Evolutionary conservation across 2,888 invertebrate genomes (phyloP).

Genomic region (Stenoptilia bipunctidactyla): DNA sequence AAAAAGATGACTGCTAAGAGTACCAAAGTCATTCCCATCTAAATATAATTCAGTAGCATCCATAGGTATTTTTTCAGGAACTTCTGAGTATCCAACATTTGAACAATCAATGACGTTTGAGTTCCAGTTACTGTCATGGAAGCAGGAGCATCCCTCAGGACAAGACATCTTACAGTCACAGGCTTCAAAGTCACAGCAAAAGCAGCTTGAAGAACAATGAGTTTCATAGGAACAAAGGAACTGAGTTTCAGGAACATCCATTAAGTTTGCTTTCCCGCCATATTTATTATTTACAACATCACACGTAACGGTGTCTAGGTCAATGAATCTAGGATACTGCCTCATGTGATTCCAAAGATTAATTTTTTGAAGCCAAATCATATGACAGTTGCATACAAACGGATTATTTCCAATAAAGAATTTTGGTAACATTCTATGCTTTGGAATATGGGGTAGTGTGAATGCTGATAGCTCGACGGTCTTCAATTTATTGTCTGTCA

Average conservation of each 20-base stretch:
- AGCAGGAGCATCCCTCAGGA: constrained; percentile 86
- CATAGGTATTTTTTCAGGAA: constrained; percentile 87
- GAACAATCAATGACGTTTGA: constrained; percentile 88
- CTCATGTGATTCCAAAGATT: constrained; percentile 80
- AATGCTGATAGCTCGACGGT: constrained; percentile 81
- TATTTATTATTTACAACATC: constrained; percentile 77
- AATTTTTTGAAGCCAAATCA: constrained; percentile 87
- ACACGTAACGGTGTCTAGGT: constrained; percentile 82
- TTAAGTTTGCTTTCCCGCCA: constrained; percentile 74
- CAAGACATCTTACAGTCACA: constrained; percentile 93
- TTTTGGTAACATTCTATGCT: constrained; percentile 77
- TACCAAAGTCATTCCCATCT: constrained; percentile 83
- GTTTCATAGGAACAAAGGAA: constrained; percentile 86
- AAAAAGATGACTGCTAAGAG: constrained; percentile 84
- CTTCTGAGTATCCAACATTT: constrained; percentile 76
- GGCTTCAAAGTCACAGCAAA: constrained; percentile 90
- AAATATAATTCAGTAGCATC: constrained; percentile 89
- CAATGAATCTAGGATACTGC: constrained; percentile 83
- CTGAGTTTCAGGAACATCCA: constrained; percentile 79
- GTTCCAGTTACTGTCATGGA: constrained; percentile 86
- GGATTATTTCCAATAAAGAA: constrained; percentile 88
- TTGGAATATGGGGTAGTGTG: constrained; percentile 75
- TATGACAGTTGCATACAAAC: constrained; percentile 86
- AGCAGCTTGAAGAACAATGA: constrained; percentile 86
- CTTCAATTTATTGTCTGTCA: constrained; percentile 81